Percentiles rank a stretch among this genome's conserved stretches.
Evolutionary conservation across 2,113 vertebrate species (phyloP).

Genomic region (Scolopax mira): DNA sequence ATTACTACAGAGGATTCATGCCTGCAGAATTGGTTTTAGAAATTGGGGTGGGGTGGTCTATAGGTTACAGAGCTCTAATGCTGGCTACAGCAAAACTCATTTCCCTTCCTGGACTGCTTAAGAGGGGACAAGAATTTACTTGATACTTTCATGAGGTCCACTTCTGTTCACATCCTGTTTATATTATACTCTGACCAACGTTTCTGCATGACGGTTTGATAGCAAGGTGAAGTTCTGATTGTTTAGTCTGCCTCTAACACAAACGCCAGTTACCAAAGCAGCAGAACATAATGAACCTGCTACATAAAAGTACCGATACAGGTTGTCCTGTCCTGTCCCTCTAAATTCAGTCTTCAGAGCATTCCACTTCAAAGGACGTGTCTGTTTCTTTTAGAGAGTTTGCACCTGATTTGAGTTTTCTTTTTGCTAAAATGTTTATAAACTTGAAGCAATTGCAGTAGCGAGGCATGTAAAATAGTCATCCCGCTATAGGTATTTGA

Average conservation of each 20-base stretch:
- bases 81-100: not conserved
- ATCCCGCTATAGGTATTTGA: fast-evolving
- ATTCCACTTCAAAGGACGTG: not conserved
- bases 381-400: not conserved
- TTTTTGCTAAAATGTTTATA: not conserved
- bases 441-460: not conserved
- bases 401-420: not conserved
- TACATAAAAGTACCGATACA: not conserved
- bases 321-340: not conserved
- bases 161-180: not conserved
- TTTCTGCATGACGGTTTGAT: fast-evolving
- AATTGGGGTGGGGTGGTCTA: not conserved
- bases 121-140: not conserved
- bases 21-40: not conserved
- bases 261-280: not conserved
- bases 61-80: not conserved
- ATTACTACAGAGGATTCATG: not conserved
- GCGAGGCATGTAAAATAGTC: not conserved
- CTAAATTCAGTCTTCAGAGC: not conserved
- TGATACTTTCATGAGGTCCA: not conserved
- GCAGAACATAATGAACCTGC: not conserved
- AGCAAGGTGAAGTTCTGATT: not conserved
- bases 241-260: not conserved
- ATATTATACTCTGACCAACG: not conserved
- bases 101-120: not conserved